Conservation (phyloP, 2,113 vertebrate genomes). For the Clarias gariepinus region DNA sequence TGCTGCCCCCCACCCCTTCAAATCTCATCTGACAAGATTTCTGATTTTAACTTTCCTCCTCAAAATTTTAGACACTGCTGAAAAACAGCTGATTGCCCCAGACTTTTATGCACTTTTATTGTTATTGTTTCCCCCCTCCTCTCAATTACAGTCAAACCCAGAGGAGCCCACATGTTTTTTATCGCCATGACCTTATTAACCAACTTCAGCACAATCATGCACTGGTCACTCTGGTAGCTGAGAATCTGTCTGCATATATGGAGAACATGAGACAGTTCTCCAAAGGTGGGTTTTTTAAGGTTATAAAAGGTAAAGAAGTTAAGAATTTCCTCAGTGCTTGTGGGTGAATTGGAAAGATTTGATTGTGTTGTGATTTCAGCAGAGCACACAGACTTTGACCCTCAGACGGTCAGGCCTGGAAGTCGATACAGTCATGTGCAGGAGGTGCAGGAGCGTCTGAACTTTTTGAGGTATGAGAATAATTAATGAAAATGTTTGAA, state of each 20-base stretch:
- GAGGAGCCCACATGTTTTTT: conserved; percentile 96
- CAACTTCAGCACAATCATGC: conserved; percentile 99
- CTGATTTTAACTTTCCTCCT: conserved; percentile 17
- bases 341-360: neutral
- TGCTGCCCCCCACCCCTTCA: too few relatives aligned
- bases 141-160: conserved; percentile 88
- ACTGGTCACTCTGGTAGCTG: conserved; percentile 94
- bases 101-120: neutral
- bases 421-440: conserved; percentile 98
- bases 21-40: conserved; percentile 1
- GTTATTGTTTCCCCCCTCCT: conserved; percentile 9
- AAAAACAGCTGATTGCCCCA: neutral
- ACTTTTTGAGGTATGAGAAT: conserved; percentile 87
- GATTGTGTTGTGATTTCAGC: conserved; percentile 55
- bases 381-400: conserved; percentile 97
- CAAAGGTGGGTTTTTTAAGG: conserved; percentile 79
- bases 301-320: neutral
- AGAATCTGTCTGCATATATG: conserved; percentile 99
- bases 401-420: conserved; percentile 93
- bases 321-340: neutral
- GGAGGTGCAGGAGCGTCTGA: conserved; percentile 97
- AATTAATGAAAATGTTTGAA: neutral
- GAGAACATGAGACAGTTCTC: conserved; percentile 96
- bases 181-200: conserved; percentile 99
- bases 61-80: neutral